phyloP scores from a whole-genome alignment of 1,140 invertebrate genomes.

The Scaptomyza hsui region DNA sequence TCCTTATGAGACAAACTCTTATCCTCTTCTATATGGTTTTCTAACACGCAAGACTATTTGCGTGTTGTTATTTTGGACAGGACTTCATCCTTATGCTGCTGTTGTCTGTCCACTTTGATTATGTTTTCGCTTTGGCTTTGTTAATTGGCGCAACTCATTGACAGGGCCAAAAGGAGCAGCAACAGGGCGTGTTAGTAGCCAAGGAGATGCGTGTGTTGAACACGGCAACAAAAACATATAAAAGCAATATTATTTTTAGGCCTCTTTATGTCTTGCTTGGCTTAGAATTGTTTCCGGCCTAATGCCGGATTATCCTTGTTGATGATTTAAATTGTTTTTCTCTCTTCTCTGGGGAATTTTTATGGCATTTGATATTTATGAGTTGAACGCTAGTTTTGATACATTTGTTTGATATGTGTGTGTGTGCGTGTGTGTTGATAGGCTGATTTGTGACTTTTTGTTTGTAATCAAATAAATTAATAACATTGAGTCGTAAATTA shows the following conservation, averaged over 20 bases:
- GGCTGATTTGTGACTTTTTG: conserved; percentile 16
- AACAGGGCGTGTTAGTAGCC: not conserved
- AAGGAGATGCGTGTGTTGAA: conserved; percentile 4
- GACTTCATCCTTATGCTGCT: conserved; percentile 11
- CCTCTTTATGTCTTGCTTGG: conserved; percentile 14
- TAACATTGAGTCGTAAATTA: conserved; percentile 1
- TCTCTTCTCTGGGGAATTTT: not conserved
- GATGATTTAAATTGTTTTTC: conserved; percentile 26
- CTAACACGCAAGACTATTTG: conserved; percentile 37
- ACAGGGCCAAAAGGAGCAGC: not conserved
- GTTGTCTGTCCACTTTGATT: conserved; percentile 29
- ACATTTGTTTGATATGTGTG: conserved; percentile 6
- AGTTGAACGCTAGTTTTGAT: not conserved
- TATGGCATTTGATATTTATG: conserved; percentile 26
- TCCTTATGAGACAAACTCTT: conserved; percentile 31
- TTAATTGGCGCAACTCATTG: conserved; percentile 54
- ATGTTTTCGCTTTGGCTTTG: conserved; percentile 42
- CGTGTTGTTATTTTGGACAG: not conserved
- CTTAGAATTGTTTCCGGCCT: conserved; percentile 38
- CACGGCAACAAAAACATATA: conserved; percentile 4
- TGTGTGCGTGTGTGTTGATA: conserved; percentile 18
- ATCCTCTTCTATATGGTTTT: conserved; percentile 44
- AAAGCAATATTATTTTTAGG: conserved; percentile 37
- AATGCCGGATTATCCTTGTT: conserved; percentile 19
- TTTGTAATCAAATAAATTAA: conserved; percentile 9